These are phyloP conservation scores for Hirtodrosophila histrioides DNA, from an alignment of 2,888 invertebrate species.

Conservation along the genomic window DNA sequence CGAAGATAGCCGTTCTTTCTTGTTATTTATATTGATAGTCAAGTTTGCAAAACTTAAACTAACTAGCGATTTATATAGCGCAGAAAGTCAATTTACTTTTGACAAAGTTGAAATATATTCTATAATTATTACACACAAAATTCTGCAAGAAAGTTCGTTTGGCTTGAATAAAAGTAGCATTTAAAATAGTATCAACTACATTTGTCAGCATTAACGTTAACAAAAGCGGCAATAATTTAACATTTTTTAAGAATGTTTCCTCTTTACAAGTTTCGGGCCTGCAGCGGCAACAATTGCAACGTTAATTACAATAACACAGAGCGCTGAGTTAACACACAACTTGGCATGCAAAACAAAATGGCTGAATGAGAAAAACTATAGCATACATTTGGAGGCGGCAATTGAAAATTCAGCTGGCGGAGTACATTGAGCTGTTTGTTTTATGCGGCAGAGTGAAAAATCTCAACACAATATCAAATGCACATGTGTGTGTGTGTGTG, in stretches of 20 bases:
- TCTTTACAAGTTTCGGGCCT: constrained; percentile 4
- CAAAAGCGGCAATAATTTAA: constrained; percentile 24
- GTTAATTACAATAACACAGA: constrained; percentile 69
- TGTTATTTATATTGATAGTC: too few species aligned
- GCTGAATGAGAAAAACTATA: constrained; percentile 27
- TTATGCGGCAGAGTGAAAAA: constrained; percentile 56
- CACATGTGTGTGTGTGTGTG: constrained; percentile 45
- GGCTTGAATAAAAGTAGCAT: not conserved
- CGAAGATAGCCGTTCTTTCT: too few species aligned
- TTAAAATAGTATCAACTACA: constrained; percentile 17
- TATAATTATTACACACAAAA: too few species aligned
- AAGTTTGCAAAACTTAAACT: too few species aligned
- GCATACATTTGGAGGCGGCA: constrained; percentile 46
- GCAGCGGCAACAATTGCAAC: constrained; percentile 50
- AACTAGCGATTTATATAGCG: too few species aligned
- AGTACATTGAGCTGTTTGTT: constrained; percentile 64
- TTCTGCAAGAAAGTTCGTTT: too few species aligned
- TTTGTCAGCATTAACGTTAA: constrained; percentile 32
- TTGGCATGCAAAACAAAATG: constrained; percentile 19
- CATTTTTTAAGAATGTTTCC: constrained; percentile 6
- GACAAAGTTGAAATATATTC: too few species aligned
- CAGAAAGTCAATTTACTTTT: too few species aligned
- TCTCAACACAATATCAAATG: constrained; percentile 70
- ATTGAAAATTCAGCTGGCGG: constrained; percentile 55
- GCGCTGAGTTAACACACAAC: constrained; percentile 20